Percentiles rank a stretch among this genome's conserved stretches.
Evolutionary conservation across 2,797 vertebrate species (phyloP).

Genomic region (Leptodactylus fallax): DNA sequence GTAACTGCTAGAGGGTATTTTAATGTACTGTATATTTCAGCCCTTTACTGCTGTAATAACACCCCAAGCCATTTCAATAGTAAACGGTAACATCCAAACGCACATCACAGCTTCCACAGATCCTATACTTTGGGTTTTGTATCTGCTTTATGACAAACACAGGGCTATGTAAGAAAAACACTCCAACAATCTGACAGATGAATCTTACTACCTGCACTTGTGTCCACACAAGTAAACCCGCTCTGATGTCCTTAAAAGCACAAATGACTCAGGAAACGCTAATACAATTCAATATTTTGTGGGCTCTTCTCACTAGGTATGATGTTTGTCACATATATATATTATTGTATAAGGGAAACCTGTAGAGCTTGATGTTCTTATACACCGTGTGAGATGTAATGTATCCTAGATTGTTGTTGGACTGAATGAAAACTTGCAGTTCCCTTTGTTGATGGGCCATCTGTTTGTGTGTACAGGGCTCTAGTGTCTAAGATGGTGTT

Average conservation of each 20-base stretch:
- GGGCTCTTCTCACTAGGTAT: conserved; percentile 9
- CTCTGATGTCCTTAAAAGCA: conserved; percentile 54
- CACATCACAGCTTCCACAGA: conserved; percentile 50
- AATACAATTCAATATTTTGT: conserved; percentile 35
- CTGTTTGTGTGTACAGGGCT: neutral
- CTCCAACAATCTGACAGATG: conserved; percentile 44
- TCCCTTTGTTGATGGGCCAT: neutral
- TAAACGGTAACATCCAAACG: neutral
- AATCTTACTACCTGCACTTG: conserved; percentile 27
- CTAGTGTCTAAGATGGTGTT: neutral
- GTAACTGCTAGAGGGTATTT: conserved; percentile 25
- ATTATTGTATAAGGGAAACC: conserved; percentile 4
- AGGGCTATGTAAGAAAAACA: conserved; percentile 51
- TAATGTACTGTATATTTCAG: conserved; percentile 57
- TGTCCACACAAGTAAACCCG: conserved; percentile 14
- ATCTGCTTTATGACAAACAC: conserved; percentile 19
- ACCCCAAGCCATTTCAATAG: conserved; percentile 49
- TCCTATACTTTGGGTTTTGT: conserved; percentile 10
- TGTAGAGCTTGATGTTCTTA: neutral
- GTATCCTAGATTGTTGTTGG: conserved; percentile 8
- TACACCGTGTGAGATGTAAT: neutral
- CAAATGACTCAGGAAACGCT: conserved; percentile 60
- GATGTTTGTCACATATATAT: conserved; percentile 4
- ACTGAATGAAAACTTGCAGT: neutral
- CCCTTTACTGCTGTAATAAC: conserved; percentile 49